Evolutionary conservation across 2,113 vertebrate genomes (phyloP), one percentile per base, ranked within the genome.

Genomic region (Clarias macrocephalus): DNA sequence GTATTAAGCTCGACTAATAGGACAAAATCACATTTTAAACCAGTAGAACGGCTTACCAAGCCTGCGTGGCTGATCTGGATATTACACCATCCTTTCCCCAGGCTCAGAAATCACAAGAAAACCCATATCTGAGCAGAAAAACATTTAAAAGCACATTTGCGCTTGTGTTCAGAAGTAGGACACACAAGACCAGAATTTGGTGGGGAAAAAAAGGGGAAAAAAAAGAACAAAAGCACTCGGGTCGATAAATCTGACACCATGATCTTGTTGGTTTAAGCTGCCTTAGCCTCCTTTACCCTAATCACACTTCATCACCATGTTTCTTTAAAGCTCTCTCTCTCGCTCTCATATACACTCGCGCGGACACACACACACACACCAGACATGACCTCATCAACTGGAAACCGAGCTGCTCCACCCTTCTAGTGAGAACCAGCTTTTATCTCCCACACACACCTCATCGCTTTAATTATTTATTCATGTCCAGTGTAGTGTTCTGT

Each of bases 381-480:
- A 85, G 72, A 85, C 70, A 63, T 70, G 72, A 63, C 72, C 37
- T 77, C 73, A 85, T 25, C 25, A 65, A 65, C 28, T 52, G 73
- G 59, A 85, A 65, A 65, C 73, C 59, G 28, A 85, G n/a, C 84
- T 54, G 73, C 60, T 79, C 84, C 73, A 85, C 72, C 84, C 73
- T 28, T 54, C 60, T 52, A 72, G 5, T 63, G 37, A 63, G 59
- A 73, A 82, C 72, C 16, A 37, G 28, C 66, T 83, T 63, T 68
- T 75, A 33, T 81, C 68, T 60, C 79, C 23, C 23, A 0, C 81
- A 66, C 81, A 33, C 65, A 66, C 82, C 5, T 21, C 25, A 1
- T 25, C 8, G 1, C 48, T 56, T 84, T 73, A 84, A 84, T 59
- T 59, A 73, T 84, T 84, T 59, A 84, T 84, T 37, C 73, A 59